A percentile compares a stretch with the other conserved stretches of the same genome.
Conservation (phyloP, 2,797 vertebrate genomes). For the Enteromius argenteus region DNA sequence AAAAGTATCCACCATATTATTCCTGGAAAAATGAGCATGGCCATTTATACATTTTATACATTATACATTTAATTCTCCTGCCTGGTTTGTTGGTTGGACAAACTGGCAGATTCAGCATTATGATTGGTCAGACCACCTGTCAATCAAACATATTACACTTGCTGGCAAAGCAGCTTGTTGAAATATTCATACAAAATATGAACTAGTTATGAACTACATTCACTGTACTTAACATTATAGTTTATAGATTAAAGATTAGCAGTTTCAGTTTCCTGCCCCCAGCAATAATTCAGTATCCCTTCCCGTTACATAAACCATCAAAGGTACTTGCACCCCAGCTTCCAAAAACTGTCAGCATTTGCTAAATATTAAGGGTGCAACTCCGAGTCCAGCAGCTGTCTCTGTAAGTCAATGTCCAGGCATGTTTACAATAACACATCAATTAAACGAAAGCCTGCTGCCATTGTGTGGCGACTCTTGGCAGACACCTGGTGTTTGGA, state of each 20-base stretch:
- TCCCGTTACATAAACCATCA: not conserved
- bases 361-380: constrained; percentile 1
- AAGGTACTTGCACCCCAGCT: not conserved
- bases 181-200: not conserved
- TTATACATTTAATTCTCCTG: too few species aligned
- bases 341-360: not conserved
- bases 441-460: constrained; percentile 37
- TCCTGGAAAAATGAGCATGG: too few species aligned
- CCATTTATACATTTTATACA: too few species aligned
- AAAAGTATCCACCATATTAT: too few species aligned
- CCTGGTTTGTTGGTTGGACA: too few species aligned
- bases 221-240: not conserved
- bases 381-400: not conserved
- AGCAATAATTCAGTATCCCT: not conserved
- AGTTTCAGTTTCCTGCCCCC: not conserved
- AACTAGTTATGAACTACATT: not conserved
- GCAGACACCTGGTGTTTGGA: constrained; percentile 47
- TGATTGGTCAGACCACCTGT: too few species aligned
- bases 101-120: too few species aligned
- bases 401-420: constrained; percentile 48
- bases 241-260: not conserved
- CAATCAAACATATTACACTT: not conserved
- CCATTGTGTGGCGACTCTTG: constrained; percentile 17
- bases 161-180: not conserved
- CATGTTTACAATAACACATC: constrained; percentile 56